Base-by-base conservation (phyloP, 2,113 vertebrate species). In the Podiceps cristatus region DNA sequence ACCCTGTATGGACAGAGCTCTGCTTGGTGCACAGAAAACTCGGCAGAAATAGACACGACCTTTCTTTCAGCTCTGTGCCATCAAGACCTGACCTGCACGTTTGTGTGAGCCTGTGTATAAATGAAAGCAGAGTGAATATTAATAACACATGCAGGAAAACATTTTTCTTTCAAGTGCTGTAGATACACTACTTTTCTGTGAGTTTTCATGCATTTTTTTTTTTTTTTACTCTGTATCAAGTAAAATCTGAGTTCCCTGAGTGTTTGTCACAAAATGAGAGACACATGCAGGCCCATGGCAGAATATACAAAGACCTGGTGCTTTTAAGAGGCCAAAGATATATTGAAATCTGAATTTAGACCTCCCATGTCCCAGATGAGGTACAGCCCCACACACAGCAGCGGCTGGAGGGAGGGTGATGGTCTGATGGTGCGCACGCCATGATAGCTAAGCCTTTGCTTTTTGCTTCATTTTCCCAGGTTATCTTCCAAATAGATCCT, bases 281-380 rank as follows among this genome's bases (percentile, higher is more conserved):
- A 55, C 17, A 13, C 2, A 2, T 31, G 52, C 7, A 62, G 18
- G 4, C 11, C 33, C 1, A 0, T 19, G 47, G 5, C 18, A 91
- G 60, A 76, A 7, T 18, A 42, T 14, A 11, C 19, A 28, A 80
- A 79, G n/a, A 17, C 14, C 4, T 76, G 40, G 17, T 27, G 19
- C 29, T 7, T 18, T 82, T 45, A 56, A 73, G 18, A 62, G 50
- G n/a, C 19, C 27, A 17, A 64, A 10, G 37, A 18, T 18, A 9
- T 11, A 22, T 0, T 76, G 58, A 64, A 76, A 76, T 45, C 17
- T 33, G 13, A 77, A 77, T 74, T 52, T 35, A n/a, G 20, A 49
- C 35, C 18, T 87, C 33, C 11, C 18, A 5, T 8, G 13, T 18
- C 42, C 24, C 58, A 27, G n/a, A 44, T 0, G 1, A 62, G 15